A percentile compares a stretch with the other conserved stretches of the same genome.
phyloP scores from a whole-genome alignment of 2,113 vertebrate genomes.

The Neolamprologus hecqui region DNA sequence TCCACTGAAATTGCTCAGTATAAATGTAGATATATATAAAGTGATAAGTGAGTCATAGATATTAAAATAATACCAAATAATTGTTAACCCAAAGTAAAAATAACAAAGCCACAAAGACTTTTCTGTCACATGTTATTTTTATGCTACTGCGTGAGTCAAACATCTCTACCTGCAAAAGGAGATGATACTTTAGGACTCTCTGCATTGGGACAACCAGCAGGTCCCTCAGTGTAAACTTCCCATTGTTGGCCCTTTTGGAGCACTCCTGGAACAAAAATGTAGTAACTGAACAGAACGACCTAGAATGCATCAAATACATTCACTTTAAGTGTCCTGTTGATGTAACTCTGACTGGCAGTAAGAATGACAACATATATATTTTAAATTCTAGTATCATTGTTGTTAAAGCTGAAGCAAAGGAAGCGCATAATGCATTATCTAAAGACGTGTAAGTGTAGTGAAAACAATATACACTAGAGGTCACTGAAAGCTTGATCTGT shows the following conservation, averaged over 20 bases:
- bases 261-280: slow-evolving; percentile 74
- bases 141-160: background rate
- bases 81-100: background rate
- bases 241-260: slow-evolving; percentile 92
- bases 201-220: slow-evolving; percentile 95
- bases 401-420: background rate
- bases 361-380: background rate
- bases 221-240: slow-evolving; percentile 88
- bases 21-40: background rate
- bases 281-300: background rate
- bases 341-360: background rate
- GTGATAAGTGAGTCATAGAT: background rate
- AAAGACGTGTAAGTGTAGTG: background rate
- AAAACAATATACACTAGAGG: background rate
- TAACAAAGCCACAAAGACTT: background rate
- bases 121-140: background rate
- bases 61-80: background rate
- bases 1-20: background rate
- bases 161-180: slow-evolving; percentile 82
- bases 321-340: background rate
- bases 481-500: background rate
- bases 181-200: slow-evolving; percentile 89
- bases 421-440: background rate
- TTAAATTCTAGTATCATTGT: background rate
- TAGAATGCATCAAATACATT: background rate